Conservation (phyloP, 1,140 invertebrate genomes). For the Dendrolimus punctatus region DNA sequence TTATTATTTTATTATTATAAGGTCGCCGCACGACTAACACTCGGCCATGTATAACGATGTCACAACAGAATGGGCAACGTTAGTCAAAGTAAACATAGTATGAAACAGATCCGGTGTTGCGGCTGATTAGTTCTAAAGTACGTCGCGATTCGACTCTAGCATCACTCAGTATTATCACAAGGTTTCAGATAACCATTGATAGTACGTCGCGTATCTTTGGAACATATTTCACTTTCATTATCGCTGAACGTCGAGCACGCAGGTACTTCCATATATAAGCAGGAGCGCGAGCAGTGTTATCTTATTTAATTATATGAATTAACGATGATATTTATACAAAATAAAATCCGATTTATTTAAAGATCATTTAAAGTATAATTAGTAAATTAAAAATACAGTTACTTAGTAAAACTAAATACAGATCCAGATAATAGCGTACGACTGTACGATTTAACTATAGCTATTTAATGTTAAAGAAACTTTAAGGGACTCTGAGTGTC, state of each 20-base stretch:
- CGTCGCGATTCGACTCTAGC: constrained; percentile 17
- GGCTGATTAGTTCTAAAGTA: constrained; percentile 14
- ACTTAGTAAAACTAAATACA: no score
- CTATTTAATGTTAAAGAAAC: no score
- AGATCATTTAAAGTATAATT: no score
- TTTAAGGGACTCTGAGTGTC: no score
- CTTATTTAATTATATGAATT: no score
- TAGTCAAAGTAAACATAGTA: constrained; percentile 18
- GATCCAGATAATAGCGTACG: no score
- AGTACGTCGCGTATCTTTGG: constrained; percentile 25
- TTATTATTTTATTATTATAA: not conserved
- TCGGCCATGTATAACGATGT: not conserved
- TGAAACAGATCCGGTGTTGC: constrained; percentile 2
- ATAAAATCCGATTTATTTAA: no score
- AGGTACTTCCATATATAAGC: constrained; percentile 1
- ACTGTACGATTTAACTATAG: no score
- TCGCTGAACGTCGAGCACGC: constrained; percentile 8
- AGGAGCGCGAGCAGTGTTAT: not conserved
- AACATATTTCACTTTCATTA: constrained; percentile 9
- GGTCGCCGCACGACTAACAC: not conserved
- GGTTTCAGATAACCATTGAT: constrained; percentile 40
- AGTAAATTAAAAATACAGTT: no score
- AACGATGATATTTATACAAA: no score
- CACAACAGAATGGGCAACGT: constrained; percentile 8
- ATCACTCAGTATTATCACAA: constrained; percentile 30